Evolutionary conservation across 2,797 vertebrate species (phyloP).

Genomic region (Aulostomus chinensis): DNA sequence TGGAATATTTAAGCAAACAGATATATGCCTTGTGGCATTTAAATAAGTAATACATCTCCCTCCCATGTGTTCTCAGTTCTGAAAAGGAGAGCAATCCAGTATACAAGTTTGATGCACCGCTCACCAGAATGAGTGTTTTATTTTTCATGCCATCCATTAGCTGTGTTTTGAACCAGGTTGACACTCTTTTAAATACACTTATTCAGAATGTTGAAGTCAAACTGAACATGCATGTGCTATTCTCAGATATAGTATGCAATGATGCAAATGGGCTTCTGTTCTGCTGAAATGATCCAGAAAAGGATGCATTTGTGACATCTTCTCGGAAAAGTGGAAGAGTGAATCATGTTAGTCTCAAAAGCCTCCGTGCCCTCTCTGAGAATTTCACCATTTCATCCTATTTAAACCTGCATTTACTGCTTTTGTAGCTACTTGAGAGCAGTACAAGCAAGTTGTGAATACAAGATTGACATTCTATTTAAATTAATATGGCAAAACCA

Average conservation of each 20-base stretch:
- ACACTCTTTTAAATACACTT: constrained; percentile 62
- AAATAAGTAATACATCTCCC: constrained; percentile 76
- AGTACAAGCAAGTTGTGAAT: too few relatives aligned
- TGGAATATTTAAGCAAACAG: constrained; percentile 82
- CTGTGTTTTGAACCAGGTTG: constrained; percentile 61
- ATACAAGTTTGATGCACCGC: constrained; percentile 67
- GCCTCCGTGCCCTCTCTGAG: constrained; percentile 1
- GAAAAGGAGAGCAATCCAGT: constrained; percentile 60
- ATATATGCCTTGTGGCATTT: constrained; percentile 77
- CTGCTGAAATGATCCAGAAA: not conserved
- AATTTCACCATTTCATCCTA: constrained; percentile 1
- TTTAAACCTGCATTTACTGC: not conserved
- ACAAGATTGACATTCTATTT: too few relatives aligned
- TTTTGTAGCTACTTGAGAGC: too few relatives aligned
- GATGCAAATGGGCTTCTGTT: constrained; percentile 41
- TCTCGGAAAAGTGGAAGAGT: constrained; percentile 15
- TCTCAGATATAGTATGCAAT: constrained; percentile 36
- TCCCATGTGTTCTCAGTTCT: constrained; percentile 68
- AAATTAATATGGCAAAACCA: too few relatives aligned
- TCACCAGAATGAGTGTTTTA: constrained; percentile 65
- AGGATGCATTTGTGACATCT: constrained; percentile 12
- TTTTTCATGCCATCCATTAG: constrained; percentile 76
- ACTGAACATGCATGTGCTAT: constrained; percentile 55
- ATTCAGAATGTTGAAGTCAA: constrained; percentile 61
- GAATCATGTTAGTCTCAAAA: constrained; percentile 13